Base-by-base conservation (phyloP, 2,888 invertebrate species). In the Cremastinae sp. region DNA sequence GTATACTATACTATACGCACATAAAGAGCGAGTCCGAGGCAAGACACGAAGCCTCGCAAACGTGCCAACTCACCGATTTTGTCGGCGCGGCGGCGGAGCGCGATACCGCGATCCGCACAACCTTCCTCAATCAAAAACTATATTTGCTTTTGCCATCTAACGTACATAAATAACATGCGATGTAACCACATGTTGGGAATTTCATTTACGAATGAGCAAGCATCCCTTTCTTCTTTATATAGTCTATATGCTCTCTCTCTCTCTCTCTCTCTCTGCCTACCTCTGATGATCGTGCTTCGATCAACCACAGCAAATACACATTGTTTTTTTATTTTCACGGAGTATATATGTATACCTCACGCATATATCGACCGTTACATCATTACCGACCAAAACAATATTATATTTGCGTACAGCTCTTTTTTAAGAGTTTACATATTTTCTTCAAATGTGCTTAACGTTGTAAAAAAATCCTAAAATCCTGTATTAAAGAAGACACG, bases 271-370 rank as follows among this genome's bases (percentile, higher is more conserved):
- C n/a, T n/a, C n/a, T n/a, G n/a, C n/a, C n/a, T n/a, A n/a, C n/a
- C n/a, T n/a, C n/a, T n/a, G n/a, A n/a, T n/a, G 61, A 64, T 69
- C 72, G 68, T 64, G 76, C 72, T 76, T 73, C 73, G 76, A 76
- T 73, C 76, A 69, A 64, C 68, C 69, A 58, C 53, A 45, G 56
- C 62, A 66, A 77, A 77, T 56, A 71, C 72, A 58, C 41, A 64
- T 68, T 78, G 76, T 70, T 68, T 56, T 71, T 41, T 56, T 47
- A 68, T 74, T 58, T 72, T 56, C 64, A 18, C 54, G n/a, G n/a
- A n/a, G n/a, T n/a, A n/a, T n/a, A n/a, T n/a, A n/a, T n/a, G n/a
- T n/a, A n/a, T n/a, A n/a, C n/a, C n/a, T n/a, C n/a, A n/a, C n/a
- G n/a, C n/a, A n/a, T n/a, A n/a, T n/a, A n/a, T n/a, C n/a, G n/a